Conservation (phyloP, 2,113 vertebrate species). For the Amia ocellicauda region DNA sequence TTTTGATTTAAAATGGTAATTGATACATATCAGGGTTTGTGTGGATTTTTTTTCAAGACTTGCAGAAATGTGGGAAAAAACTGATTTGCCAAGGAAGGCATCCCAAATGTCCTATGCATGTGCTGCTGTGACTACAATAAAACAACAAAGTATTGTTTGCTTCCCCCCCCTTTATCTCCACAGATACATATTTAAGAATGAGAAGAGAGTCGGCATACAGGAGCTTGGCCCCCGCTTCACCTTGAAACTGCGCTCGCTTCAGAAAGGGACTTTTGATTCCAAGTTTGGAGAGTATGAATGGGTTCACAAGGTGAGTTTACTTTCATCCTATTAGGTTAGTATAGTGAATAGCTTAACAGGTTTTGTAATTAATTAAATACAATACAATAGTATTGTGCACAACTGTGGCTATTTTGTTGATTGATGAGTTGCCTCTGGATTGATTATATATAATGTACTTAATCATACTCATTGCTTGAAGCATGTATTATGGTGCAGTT, state of each 20-base stretch:
- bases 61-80: too few relatives aligned
- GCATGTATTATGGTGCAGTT: not conserved
- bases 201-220: constrained; percentile 95
- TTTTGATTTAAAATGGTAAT: too few relatives aligned
- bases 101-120: not conserved
- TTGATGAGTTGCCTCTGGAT: not conserved
- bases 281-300: constrained; percentile 97
- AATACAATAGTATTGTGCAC: not conserved
- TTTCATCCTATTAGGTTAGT: not conserved
- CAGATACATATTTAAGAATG: constrained; percentile 93
- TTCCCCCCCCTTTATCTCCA: constrained; percentile 10
- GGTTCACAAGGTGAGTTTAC: constrained; percentile 87
- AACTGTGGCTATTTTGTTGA: not conserved
- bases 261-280: constrained; percentile 97
- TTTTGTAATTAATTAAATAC: too few relatives aligned
- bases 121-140: not conserved
- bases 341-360: not conserved
- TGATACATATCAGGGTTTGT: too few relatives aligned
- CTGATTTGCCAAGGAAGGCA: too few relatives aligned
- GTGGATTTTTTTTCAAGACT: too few relatives aligned
- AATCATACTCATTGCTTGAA: not conserved
- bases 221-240: constrained; percentile 96
- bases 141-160: too few relatives aligned
- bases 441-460: not conserved
- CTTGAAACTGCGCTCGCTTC: constrained; percentile 90